Evolutionary conservation across 2,888 invertebrate species (phyloP), one percentile per base, ranked within the genome.

Genomic region (Parthenolecanium corni): DNA sequence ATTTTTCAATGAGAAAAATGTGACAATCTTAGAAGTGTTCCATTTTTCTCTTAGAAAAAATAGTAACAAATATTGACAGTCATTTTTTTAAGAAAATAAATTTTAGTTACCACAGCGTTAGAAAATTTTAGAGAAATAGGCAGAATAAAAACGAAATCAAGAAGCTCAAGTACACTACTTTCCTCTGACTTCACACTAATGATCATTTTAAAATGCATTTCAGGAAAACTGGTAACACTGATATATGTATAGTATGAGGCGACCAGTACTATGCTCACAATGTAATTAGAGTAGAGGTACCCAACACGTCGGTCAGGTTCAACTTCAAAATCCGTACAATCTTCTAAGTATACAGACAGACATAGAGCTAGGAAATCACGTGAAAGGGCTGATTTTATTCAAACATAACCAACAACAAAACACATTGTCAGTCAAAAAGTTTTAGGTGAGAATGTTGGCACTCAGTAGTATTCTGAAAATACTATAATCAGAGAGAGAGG

Each of bases 311-410:
- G 18, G 44, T 18, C 44, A 42, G 44, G 44, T 42, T 42, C 44
- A 42, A 42, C 44, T 42, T 18, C 46, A 36, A 47, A n/a, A 58
- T 24, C 47, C 46, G 49, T 46, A 49, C 58, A 14, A 58, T 47
- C 58, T 31, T 58, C 58, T 58, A 58, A 58, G 46, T 49, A 58
- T 58, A 47, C n/a, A n/a, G n/a, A n/a, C n/a, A n/a, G n/a, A n/a
- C 47, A 47, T 58, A 58, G 31, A 58, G 47, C 46, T 47, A 47
- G 36, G 47, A 58, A 58, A 58, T 58, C 58, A 58, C 58, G 46
- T 20, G 36, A 25, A n/a, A 58, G 58, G 58, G 46, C 46, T 20
- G 58, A 31, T 46, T 47, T 58, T 58, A n/a, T 58, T 58, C 58
- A 25, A 36, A 58, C 31, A 31, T 58, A 58, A 58, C 58, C 46